Base-by-base conservation (phyloP, 2,797 vertebrate genomes). In the Phylloscopus collybita region DNA sequence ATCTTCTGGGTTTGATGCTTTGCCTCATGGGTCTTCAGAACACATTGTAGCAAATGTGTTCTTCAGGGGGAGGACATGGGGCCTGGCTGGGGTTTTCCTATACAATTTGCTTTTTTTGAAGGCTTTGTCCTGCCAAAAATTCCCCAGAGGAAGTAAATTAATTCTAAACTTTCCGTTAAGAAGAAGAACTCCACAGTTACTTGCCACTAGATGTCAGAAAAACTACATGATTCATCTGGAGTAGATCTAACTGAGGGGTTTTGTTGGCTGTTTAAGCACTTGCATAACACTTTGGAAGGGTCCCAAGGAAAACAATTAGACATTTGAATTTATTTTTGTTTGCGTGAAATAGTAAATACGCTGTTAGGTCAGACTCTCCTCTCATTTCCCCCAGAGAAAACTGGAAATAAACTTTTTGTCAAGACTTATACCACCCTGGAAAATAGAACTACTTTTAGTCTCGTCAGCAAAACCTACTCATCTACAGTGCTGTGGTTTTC, bases 131-230 rank as follows among this genome's bases (percentile, higher is more conserved):
- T 80, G 51, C n/a, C 64, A 80, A 40, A 87, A 90, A 61, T 27
- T 84, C 49, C 30, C 51, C 8, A 30, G 21, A 83, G 51, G 16
- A 67, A 56, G 25, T 44, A 74, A 54, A 34, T 51, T 38, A 2
- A n/a, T 91, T 91, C 44, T 25, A n/a, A 78, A 60, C 7, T 11
- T 18, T 21, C 19, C 22, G 5, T 49, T 75, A 44, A 5, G 16
- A 73, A 57, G 22, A 11, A 44, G 62, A n/a, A 0, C 3, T 40
- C 3, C 30, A 13, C 36, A 16, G 42, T 32, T 38, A 9, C 4
- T 9, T 16, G 50, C 96, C 98, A 92, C 97, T 98, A 98, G 98
- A 92, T 98, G 98, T 94, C 98, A 98, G 96, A 51, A 95, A 91
- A 97, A 80, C 67, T 86, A 61, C 86, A 19, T 8, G 50, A 14